Conservation (phyloP, 92 coral and sea anemone species). For the Pocillopora grandis region DNA sequence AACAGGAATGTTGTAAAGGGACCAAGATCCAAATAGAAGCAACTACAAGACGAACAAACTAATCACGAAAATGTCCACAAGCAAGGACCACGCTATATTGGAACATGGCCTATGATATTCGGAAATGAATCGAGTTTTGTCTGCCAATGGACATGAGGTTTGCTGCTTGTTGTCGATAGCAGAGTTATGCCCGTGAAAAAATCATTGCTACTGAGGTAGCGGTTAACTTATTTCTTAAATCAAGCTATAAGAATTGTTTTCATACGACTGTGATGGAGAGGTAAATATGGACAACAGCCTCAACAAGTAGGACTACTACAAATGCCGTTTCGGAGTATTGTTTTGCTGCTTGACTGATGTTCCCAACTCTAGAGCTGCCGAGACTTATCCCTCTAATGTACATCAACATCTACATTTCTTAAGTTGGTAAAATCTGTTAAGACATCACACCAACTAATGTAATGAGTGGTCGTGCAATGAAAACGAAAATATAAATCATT, state of each 20-base stretch:
- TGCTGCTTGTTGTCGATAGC: slow-evolving; percentile 26
- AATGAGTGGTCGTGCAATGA: no score
- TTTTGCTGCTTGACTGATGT: no score
- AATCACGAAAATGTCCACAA: background rate
- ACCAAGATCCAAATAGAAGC: slow-evolving; percentile 26
- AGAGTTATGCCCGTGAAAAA: slow-evolving; percentile 20
- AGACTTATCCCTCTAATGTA: no score
- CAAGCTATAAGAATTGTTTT: background rate
- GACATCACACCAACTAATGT: no score
- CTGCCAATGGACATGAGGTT: slow-evolving; percentile 22
- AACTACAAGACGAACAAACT: background rate
- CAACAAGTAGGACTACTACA: no score
- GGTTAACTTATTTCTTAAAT: background rate
- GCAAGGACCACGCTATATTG: slow-evolving; percentile 13
- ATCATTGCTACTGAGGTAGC: background rate
- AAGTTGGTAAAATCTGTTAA: no score
- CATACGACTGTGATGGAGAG: background rate
- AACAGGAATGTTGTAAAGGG: slow-evolving; percentile 42
- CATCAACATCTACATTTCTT: no score
- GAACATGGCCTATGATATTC: slow-evolving; percentile 17
- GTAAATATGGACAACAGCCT: no score
- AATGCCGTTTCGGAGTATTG: no score
- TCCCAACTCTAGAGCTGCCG: no score
- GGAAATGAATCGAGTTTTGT: slow-evolving; percentile 20
- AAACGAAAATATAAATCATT: no score